These are phyloP conservation scores for Hydractinia symbiolongicarpus DNA, from an alignment of 30 jellyfish, hydroid and myxozoan species.

Conservation along the genomic window DNA sequence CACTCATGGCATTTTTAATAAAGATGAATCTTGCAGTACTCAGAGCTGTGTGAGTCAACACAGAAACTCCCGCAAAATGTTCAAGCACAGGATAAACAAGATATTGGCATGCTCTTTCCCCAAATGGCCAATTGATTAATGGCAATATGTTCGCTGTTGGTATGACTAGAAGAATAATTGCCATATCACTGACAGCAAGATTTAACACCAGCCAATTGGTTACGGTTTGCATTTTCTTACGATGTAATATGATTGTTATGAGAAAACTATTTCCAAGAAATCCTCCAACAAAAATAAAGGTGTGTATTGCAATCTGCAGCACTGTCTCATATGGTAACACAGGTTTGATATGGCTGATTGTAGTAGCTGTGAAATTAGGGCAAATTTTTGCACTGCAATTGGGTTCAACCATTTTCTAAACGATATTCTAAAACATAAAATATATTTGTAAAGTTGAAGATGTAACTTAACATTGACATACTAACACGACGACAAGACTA, in stretches of 20 bases:
- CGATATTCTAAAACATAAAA: too few species aligned
- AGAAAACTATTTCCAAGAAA: conserved; percentile 55
- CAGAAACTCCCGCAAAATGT: conserved; percentile 75
- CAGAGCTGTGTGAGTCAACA: conserved; percentile 66
- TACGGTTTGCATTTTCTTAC: conserved; percentile 36
- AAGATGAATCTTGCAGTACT: conserved; percentile 49
- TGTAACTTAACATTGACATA: too few species aligned
- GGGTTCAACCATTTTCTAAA: too few species aligned
- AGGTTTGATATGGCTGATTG: background rate
- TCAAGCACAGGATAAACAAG: conserved; percentile 58
- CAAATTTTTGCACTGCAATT: too few species aligned
- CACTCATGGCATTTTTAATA: conserved; percentile 41
- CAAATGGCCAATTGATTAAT: conserved; percentile 63
- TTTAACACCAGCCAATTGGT: conserved; percentile 67
- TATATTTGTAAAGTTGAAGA: too few species aligned
- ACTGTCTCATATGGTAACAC: conserved; percentile 2
- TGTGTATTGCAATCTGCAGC: conserved; percentile 38
- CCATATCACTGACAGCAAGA: conserved; percentile 53
- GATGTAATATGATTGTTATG: conserved; percentile 25
- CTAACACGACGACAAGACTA: too few species aligned
- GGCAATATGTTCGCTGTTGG: conserved; percentile 47
- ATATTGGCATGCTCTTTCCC: conserved; percentile 43
- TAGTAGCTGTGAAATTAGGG: background rate
- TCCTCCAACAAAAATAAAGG: conserved; percentile 48
- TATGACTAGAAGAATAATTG: conserved; percentile 40